phyloP scores from a whole-genome alignment of 92 coral and sea anemone genomes.

The Epizoanthus illoricatus region DNA sequence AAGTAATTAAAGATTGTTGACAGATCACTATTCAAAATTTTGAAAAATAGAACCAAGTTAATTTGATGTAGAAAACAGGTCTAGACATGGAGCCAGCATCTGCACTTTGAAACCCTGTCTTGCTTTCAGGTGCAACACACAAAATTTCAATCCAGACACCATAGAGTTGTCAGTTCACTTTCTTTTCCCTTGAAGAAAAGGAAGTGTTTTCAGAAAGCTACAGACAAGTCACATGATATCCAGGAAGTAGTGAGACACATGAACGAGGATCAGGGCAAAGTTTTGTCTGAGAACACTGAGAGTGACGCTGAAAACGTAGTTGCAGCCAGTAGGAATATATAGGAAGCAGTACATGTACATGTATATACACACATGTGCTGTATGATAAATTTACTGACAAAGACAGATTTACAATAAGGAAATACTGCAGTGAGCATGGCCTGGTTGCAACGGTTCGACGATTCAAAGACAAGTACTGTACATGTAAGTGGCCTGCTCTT shows the following conservation, averaged over 20 bases:
- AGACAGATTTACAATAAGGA: background rate
- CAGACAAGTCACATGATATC: background rate
- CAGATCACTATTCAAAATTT: background rate
- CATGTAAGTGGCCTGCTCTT: background rate
- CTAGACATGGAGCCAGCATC: background rate
- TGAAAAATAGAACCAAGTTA: background rate
- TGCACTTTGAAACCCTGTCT: background rate
- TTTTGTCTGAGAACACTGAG: background rate
- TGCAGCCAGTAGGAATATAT: background rate
- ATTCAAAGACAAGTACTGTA: background rate
- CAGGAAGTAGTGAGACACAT: background rate
- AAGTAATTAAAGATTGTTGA: background rate
- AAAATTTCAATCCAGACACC: background rate
- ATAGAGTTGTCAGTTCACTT: background rate
- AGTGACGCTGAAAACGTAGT: background rate
- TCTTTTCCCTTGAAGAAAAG: background rate
- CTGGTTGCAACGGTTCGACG: background rate
- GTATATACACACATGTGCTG: too few species aligned
- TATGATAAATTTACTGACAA: background rate
- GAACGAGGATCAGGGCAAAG: background rate
- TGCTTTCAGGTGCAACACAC: background rate
- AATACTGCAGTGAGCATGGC: background rate
- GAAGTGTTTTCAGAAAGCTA: background rate
- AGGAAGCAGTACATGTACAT: background rate
- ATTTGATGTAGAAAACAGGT: background rate